A percentile compares a stretch with the other conserved stretches of the same genome.
These are phyloP conservation scores for Drosophila lacteicornis DNA, from an alignment of 1,140 invertebrate genomes.

Conservation along the genomic window DNA sequence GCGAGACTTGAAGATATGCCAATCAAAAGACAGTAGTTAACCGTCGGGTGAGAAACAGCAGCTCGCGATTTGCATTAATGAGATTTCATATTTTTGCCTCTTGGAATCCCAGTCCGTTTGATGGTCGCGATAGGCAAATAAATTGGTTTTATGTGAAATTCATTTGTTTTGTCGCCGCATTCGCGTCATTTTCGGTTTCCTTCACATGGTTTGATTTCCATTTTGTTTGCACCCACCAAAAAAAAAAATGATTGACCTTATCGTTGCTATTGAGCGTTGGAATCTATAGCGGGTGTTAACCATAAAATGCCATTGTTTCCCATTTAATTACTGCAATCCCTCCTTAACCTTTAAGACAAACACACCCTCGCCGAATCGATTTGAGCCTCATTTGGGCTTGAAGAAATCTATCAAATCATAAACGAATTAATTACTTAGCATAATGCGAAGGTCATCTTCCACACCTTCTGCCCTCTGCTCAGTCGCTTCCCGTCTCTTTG, in stretches of 20 bases:
- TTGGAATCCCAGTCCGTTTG: slow-evolving; percentile 14
- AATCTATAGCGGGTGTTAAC: slow-evolving; percentile 48
- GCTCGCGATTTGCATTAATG: slow-evolving; percentile 52
- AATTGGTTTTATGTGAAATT: slow-evolving; percentile 49
- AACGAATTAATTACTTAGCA: slow-evolving; percentile 50
- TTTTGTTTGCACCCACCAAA: slow-evolving; percentile 47
- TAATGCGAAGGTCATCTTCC: slow-evolving; percentile 51
- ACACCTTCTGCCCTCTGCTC: slow-evolving; percentile 8
- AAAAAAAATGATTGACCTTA: slow-evolving; percentile 65
- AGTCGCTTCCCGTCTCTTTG: not conserved
- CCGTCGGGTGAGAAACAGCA: slow-evolving; percentile 9
- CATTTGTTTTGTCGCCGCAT: slow-evolving; percentile 33
- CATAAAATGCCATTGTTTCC: slow-evolving; percentile 46
- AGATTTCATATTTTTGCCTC: slow-evolving; percentile 42
- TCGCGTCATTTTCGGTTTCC: slow-evolving; percentile 35
- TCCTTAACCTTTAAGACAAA: slow-evolving; percentile 40
- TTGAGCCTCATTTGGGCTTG: slow-evolving; percentile 28
- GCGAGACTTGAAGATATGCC: slow-evolving; percentile 51
- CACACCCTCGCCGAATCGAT: slow-evolving; percentile 23
- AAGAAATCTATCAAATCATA: slow-evolving; percentile 37
- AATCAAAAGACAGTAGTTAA: slow-evolving; percentile 59
- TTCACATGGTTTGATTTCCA: slow-evolving; percentile 59
- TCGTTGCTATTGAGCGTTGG: slow-evolving; percentile 46
- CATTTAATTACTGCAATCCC: slow-evolving; percentile 39
- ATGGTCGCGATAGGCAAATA: slow-evolving; percentile 42